These are phyloP conservation scores for Ctenosaura bakeri DNA, from an alignment of 2,797 vertebrate species.

Conservation along the genomic window DNA sequence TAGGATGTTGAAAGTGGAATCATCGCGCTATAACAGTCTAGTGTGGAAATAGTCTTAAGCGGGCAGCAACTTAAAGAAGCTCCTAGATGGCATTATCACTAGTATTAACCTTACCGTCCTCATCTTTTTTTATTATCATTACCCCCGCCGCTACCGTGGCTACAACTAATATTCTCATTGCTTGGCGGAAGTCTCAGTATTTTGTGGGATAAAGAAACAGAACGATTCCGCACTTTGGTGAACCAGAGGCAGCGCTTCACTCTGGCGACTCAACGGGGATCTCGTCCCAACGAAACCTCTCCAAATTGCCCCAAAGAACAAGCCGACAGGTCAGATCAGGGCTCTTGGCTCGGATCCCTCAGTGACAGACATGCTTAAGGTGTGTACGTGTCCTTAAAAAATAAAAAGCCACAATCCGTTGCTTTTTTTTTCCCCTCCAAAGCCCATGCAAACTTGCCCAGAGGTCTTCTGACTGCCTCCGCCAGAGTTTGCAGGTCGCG, in stretches of 20 bases:
- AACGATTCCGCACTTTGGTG: conserved; percentile 45
- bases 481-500: conserved; percentile 19
- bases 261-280: conserved; percentile 65
- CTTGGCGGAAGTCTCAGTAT: neutral
- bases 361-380: conserved; percentile 53
- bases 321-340: conserved; percentile 53
- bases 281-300: conserved; percentile 64
- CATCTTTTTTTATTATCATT: no score
- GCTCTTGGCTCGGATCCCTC: conserved; percentile 68
- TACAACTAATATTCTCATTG: neutral
- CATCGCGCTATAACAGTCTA: no score
- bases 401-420: neutral
- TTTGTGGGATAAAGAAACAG: conserved; percentile 42
- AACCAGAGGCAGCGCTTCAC: conserved; percentile 55
- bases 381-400: neutral
- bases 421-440: conserved; percentile 21
- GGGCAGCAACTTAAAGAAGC: neutral
- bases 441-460: conserved; percentile 50
- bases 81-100: neutral
- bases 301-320: conserved; percentile 41
- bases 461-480: neutral
- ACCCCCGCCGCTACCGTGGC: no score
- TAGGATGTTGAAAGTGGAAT: no score
- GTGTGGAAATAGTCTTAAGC: no score
- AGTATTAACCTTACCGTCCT: neutral